Evolutionary conservation across 2,888 invertebrate genomes (phyloP).

Genomic region (Ormyrus labotus): DNA sequence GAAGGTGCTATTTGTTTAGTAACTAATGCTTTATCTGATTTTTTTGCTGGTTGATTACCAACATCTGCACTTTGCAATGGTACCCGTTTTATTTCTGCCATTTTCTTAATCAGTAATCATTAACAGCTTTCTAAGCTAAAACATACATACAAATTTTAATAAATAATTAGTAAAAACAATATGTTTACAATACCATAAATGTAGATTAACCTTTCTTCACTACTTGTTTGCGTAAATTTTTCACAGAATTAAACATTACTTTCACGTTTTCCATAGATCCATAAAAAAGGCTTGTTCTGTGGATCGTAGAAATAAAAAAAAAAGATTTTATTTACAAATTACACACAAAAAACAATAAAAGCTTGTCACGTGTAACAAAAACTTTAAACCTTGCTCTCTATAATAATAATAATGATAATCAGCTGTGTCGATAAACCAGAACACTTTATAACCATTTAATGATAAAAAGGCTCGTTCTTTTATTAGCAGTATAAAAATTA

Average conservation of each 20-base stretch:
- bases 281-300: background rate
- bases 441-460: no score
- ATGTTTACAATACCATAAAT: background rate
- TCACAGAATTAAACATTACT: constrained; percentile 23
- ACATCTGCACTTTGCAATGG: constrained; percentile 82
- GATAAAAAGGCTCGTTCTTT: no score
- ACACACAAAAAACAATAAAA: constrained; percentile 5
- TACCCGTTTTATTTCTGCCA: constrained; percentile 86
- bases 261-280: background rate
- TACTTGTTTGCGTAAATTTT: constrained; percentile 7
- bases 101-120: constrained; percentile 62
- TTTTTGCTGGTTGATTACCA: constrained; percentile 78
- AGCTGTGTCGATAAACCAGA: no score
- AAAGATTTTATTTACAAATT: background rate
- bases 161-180: background rate
- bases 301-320: background rate
- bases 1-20: constrained; percentile 77
- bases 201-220: constrained; percentile 34
- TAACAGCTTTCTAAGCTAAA: constrained; percentile 3
- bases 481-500: no score
- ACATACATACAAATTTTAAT: background rate
- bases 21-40: constrained; percentile 78
- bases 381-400: constrained; percentile 11
- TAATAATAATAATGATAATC: no score
- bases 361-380: background rate